Conservation (phyloP, 2,113 vertebrate genomes). For the Lucifuga dentata region DNA sequence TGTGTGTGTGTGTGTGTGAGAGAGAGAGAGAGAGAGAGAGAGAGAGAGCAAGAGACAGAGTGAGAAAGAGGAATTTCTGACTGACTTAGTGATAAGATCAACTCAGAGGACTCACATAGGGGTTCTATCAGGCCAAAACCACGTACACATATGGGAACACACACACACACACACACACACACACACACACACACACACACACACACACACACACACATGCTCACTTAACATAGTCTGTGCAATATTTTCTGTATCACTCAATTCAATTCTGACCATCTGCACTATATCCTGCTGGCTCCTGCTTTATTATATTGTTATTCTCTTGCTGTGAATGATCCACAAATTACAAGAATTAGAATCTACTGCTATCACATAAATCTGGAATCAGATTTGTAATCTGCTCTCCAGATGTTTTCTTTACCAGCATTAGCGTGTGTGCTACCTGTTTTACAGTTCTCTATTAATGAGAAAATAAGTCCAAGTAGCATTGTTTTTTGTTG, state of each 20-base stretch:
- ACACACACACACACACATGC: no score
- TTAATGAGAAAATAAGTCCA: no score
- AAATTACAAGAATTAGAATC: not conserved
- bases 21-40: slow-evolving; percentile 38
- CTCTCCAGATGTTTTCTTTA: not conserved
- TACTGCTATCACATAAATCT: not conserved
- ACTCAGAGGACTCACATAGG: slow-evolving; percentile 71
- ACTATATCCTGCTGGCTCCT: not conserved
- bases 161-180: slow-evolving; percentile 29
- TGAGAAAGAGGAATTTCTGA: slow-evolving; percentile 69
- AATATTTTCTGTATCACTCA: no score
- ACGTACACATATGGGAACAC: slow-evolving; percentile 25
- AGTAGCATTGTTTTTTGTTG: not conserved
- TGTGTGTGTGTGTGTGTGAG: slow-evolving; percentile 28
- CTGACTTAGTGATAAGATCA: slow-evolving; percentile 75
- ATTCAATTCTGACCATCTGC: no score
- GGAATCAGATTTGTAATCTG: no score
- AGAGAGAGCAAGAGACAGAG: slow-evolving; percentile 20
- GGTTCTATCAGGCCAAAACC: slow-evolving; percentile 63
- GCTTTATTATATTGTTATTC: not conserved
- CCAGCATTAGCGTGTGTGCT: no score
- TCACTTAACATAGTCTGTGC: no score
- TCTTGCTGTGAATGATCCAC: not conserved
- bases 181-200: slow-evolving; percentile 5
- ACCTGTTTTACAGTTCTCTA: no score